A percentile compares a stretch with the other conserved stretches of the same genome.
phyloP scores from a whole-genome alignment of 37 sponge, comb jelly and placozoan species.

The Oopsacas minuta region DNA sequence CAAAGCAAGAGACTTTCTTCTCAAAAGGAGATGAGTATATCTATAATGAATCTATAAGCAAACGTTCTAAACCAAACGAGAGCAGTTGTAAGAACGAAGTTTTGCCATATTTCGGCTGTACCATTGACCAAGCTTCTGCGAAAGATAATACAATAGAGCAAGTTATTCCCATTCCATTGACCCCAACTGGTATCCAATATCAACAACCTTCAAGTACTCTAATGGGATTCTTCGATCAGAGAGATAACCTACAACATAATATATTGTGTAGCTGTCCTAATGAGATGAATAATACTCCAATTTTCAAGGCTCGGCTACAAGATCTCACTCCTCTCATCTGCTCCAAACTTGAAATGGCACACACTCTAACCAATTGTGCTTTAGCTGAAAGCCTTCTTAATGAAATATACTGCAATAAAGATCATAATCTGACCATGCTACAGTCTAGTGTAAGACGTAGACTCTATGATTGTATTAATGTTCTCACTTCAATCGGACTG shows the following conservation, averaged over 20 bases:
- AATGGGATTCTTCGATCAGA: neutral
- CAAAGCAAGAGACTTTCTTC: neutral
- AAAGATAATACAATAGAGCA: neutral
- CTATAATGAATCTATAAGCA: neutral
- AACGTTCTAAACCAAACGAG: conserved; percentile 14
- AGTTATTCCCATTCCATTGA: neutral
- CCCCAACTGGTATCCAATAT: neutral
- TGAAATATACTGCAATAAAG: neutral
- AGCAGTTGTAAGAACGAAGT: neutral
- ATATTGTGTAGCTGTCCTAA: neutral
- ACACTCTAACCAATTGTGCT: neutral
- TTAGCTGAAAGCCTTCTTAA: neutral
- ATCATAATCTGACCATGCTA: neutral
- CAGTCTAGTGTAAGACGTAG: conserved; percentile 10
- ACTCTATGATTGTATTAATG: neutral
- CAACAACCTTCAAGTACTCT: neutral
- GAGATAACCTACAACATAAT: neutral
- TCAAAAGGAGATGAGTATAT: neutral
- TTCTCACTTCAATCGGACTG: neutral
- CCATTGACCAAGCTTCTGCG: neutral
- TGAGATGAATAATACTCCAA: neutral
- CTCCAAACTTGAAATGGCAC: neutral
- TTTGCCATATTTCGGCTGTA: neutral
- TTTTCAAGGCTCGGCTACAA: neutral
- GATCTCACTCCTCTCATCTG: neutral